Conservation (phyloP, 2,888 invertebrate genomes). For the Hesperia comma region DNA sequence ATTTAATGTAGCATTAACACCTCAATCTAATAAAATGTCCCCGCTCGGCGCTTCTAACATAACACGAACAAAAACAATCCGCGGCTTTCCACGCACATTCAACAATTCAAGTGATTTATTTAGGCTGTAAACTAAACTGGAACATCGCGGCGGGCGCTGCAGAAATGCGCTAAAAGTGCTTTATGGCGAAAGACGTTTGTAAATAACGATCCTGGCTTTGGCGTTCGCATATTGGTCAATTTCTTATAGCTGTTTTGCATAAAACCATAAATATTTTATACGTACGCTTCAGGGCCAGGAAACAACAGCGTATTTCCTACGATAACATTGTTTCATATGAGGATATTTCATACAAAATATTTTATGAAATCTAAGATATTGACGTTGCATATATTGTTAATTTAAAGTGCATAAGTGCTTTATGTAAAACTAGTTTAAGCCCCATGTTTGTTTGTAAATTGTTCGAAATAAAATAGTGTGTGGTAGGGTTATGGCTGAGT, state of each 20-base stretch:
- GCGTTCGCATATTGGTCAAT: slow-evolving; percentile 38
- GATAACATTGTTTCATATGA: slow-evolving; percentile 14
- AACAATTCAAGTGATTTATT: slow-evolving; percentile 80
- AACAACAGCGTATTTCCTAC: slow-evolving; percentile 15
- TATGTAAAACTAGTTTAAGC: neutral
- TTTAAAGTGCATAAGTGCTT: neutral
- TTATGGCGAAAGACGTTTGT: slow-evolving; percentile 42
- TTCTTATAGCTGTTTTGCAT: slow-evolving; percentile 38
- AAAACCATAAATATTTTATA: slow-evolving; percentile 37
- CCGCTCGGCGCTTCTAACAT: slow-evolving; percentile 5
- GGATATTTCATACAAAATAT: slow-evolving; percentile 10
- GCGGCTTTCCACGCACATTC: slow-evolving; percentile 79
- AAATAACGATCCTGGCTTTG: slow-evolving; percentile 38
- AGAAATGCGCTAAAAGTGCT: slow-evolving; percentile 44
- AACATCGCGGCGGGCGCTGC: slow-evolving; percentile 45
- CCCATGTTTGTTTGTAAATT: no score
- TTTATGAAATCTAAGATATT: slow-evolving; percentile 10
- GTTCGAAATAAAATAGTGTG: no score
- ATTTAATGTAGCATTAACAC: no score
- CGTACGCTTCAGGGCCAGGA: slow-evolving; percentile 29
- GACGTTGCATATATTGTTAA: neutral
- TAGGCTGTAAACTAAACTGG: slow-evolving; percentile 68
- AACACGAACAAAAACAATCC: slow-evolving; percentile 38
- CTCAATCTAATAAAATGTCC: neutral
- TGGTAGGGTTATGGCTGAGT: no score